These are phyloP conservation scores for Meteorus colon DNA, from an alignment of 2,888 invertebrate genomes.

Conservation along the genomic window DNA sequence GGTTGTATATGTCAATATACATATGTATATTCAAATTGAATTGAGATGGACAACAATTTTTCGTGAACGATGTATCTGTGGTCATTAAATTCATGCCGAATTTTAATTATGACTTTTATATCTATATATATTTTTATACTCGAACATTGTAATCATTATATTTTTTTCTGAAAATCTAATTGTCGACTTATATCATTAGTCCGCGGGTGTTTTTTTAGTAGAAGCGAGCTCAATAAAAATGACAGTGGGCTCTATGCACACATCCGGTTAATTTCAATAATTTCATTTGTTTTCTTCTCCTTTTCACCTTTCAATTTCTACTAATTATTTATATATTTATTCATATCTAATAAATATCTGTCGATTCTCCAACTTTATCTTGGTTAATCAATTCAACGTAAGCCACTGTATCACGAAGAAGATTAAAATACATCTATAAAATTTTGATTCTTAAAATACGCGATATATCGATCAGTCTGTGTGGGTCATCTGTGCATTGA, in stretches of 20 bases:
- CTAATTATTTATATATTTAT: constrained; percentile 31
- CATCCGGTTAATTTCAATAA: constrained; percentile 64
- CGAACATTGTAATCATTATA: neutral
- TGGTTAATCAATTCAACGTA: constrained; percentile 41
- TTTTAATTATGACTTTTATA: neutral
- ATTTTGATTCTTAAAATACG: constrained; percentile 61
- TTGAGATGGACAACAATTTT: constrained; percentile 7
- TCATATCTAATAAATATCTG: constrained; percentile 28
- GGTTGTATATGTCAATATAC: neutral
- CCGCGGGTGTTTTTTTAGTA: constrained; percentile 51
- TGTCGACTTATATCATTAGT: constrained; percentile 28
- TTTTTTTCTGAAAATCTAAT: constrained; percentile 9
- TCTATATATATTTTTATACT: neutral
- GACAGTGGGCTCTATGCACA: constrained; percentile 64
- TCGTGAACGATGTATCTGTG: neutral
- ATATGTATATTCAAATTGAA: no score
- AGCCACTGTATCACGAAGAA: constrained; percentile 53
- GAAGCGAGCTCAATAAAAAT: constrained; percentile 67
- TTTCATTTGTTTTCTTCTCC: constrained; percentile 49
- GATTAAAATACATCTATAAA: constrained; percentile 53
- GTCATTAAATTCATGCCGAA: neutral
- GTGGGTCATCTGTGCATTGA: constrained; percentile 65
- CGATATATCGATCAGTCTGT: constrained; percentile 62
- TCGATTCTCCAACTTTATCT: constrained; percentile 18
- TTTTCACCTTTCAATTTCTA: constrained; percentile 30